Evolutionary conservation across 2,113 vertebrate species (phyloP).

Genomic region (Nannospalax galili): DNA sequence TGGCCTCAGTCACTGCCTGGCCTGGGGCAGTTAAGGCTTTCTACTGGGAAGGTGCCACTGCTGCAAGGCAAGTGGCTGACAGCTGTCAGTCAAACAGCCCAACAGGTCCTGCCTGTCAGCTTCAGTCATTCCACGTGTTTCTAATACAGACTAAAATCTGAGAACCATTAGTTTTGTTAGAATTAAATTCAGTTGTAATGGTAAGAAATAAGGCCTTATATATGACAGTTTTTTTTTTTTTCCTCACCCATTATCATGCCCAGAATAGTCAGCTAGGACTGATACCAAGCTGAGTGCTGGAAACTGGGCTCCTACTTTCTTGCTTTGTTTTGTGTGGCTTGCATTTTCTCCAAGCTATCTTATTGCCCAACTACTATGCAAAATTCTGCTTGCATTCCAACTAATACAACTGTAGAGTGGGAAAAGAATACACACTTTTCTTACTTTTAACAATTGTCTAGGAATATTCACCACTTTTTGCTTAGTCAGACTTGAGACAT

Average conservation of each 20-base stretch:
- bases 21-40: background rate
- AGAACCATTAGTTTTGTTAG: background rate
- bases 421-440: background rate
- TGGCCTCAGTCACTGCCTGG: background rate
- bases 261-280: background rate
- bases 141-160: background rate
- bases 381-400: background rate
- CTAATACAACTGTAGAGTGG: background rate
- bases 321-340: conserved; percentile 11
- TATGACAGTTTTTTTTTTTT: conserved; percentile 24
- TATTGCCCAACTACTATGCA: background rate
- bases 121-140: background rate
- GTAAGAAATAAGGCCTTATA: background rate
- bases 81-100: background rate
- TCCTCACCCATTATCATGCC: background rate
- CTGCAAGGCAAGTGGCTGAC: background rate
- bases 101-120: background rate
- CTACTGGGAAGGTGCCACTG: background rate
- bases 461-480: background rate
- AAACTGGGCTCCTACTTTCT: background rate
- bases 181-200: background rate
- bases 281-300: background rate
- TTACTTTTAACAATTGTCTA: background rate
- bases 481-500: background rate
- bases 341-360: background rate